Base-by-base conservation (phyloP, 2,888 invertebrate species). In the Polydrusus pterygomalis region DNA sequence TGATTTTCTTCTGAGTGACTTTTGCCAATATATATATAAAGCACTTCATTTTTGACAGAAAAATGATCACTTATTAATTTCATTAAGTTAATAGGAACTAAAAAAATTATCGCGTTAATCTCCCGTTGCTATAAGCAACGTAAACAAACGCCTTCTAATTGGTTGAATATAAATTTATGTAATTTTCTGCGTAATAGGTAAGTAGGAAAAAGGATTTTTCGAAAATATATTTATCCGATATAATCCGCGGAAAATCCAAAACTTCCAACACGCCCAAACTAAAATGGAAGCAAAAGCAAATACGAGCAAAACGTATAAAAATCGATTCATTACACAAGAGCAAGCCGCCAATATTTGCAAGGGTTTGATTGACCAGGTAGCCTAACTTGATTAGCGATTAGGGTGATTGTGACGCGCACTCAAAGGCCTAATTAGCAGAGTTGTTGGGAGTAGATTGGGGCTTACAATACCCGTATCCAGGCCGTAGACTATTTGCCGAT, bases 361-460 rank as follows among this genome's bases (percentile, higher is more conserved):
- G 83, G 83, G 82, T 79, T 81, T 86, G 86, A 86, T 86, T 87
- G 87, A 86, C 85, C 87, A 87, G 87, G 86, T 87, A 86, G 87
- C 84, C 86, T 87, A 87, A 87, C 86, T 87, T 88, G 88, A 88
- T 87, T 88, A 87, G 87, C 86, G 87, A 88, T 87, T 88, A 87
- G 87, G 85, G 86, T 85, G 87, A 87, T 87, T 87, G 87, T 87
- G 87, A 87, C 86, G 87, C 86, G 84, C 83, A 84, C 85, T 87
- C 87, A 87, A 88, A 87, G 87, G 86, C 85, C 85, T 87, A 87
- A 87, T 88, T 87, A 87, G 84, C 85, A 84, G 74, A 75, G 70
- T 74, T 70, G 77, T 74, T 77, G 70, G 74, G 45, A 77, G 68
- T 74, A 70, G 77, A 77, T 67, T 67, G 63, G 20, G 58, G 69